Conservation (phyloP, 2,888 invertebrate genomes). For the Leistus spinibarbis region DNA sequence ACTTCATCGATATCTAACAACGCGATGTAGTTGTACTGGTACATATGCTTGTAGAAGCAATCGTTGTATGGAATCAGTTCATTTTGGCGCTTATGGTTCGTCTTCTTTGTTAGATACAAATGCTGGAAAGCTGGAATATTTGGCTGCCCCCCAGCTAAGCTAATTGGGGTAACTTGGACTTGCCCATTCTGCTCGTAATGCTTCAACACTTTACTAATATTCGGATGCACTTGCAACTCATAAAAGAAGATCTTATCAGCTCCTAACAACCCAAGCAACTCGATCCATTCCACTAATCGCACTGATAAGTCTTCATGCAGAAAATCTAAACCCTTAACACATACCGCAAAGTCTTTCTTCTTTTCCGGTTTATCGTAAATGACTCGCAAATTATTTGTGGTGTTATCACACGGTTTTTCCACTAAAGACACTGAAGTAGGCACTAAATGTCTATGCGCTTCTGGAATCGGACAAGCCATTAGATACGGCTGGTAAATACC, state of each 20-base stretch:
- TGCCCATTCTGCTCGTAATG: slow-evolving; percentile 62
- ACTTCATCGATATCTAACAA: slow-evolving; percentile 93
- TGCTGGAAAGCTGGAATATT: slow-evolving; percentile 89
- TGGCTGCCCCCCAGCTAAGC: slow-evolving; percentile 87
- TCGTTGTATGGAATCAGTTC: slow-evolving; percentile 97
- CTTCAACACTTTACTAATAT: slow-evolving; percentile 81
- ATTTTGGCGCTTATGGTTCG: slow-evolving; percentile 92
- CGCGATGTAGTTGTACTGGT: slow-evolving; percentile 88
- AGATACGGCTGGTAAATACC: slow-evolving; percentile 90
- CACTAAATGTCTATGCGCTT: slow-evolving; percentile 69
- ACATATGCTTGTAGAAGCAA: slow-evolving; percentile 91
- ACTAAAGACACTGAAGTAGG: slow-evolving; percentile 87
- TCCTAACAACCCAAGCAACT: slow-evolving; percentile 82
- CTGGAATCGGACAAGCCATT: slow-evolving; percentile 86
- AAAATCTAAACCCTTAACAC: slow-evolving; percentile 93
- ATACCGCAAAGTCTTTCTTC: slow-evolving; percentile 86
- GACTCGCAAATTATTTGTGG: slow-evolving; percentile 83
- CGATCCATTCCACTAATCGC: slow-evolving; percentile 92
- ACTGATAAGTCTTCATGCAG: slow-evolving; percentile 89
- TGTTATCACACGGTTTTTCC: slow-evolving; percentile 82
- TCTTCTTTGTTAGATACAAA: slow-evolving; percentile 86
- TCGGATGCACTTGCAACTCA: slow-evolving; percentile 88
- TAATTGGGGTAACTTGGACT: slow-evolving; percentile 78
- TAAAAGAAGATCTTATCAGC: slow-evolving; percentile 93
- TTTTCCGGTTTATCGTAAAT: slow-evolving; percentile 76